Base-by-base conservation (phyloP, 1,140 invertebrate species). In the Oncopodura yosiiana region DNA sequence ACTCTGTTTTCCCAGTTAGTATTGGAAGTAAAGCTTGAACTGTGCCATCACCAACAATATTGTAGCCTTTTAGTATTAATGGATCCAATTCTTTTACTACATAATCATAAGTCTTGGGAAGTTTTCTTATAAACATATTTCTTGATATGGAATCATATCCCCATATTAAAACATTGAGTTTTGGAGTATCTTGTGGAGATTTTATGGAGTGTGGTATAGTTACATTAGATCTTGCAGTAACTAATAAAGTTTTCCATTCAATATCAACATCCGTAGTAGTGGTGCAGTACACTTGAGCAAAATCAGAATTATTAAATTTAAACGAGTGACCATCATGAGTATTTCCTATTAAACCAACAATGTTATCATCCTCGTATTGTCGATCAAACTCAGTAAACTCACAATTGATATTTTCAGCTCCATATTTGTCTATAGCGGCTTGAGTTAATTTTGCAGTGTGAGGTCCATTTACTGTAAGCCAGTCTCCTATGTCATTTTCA, bases 41-140 rank as follows among this genome's bases (percentile, higher is more conserved):
- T 0, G 91, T 95, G 0, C 92, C 92, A 72, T 96, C 93, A 0
- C 92, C 92, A 2, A 95, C 82, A 49, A 94, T 93, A 66, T 94
- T 94, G 62, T 91, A 88, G 54, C 87, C 86, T 66, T 88, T 74
- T 1, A 94, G 68, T 5, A 90, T 74, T 12, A 80, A 70, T 3
- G 80, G 80, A 21, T 78, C 71, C n/a, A 94, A 69, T 8, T 73
- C 67, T 12, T 87, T 72, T 0, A 74, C 82, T 24, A 95, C 71
- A 66, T 84, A 88, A 23, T 78, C 72, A 65, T 87, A 86, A 8
- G 83, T 83, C 60, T 83, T 81, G 2, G 90, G 90, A 41, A 96
- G 71, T 65, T 87, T 85, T 32, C 92, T 75, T 21, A 87, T 82
- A 66, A 93, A 93, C 1, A 84, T 83, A 69, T 90, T 86, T 36